Evolutionary conservation across 2,888 invertebrate species (phyloP).

Genomic region (Dolomedes plantarius): DNA sequence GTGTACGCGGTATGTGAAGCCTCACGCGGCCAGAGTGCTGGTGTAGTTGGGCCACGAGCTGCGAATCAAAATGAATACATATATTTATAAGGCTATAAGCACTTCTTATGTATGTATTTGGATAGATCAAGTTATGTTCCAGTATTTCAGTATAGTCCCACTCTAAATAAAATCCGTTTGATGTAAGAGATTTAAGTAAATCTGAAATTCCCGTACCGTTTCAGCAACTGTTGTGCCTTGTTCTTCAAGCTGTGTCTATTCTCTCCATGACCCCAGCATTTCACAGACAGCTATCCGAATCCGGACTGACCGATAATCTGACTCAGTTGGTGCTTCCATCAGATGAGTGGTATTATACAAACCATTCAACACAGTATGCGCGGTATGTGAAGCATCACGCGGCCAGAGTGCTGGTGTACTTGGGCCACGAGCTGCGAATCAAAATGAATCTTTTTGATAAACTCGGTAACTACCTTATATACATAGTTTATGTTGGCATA

Average conservation of each 20-base stretch:
- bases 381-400: slow-evolving; percentile 83
- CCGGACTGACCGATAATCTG: slow-evolving; percentile 81
- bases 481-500: neutral
- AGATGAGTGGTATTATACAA: slow-evolving; percentile 84
- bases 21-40: slow-evolving; percentile 82
- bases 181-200: too few relatives aligned
- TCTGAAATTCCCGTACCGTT: slow-evolving; percentile 65
- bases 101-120: too few relatives aligned
- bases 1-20: slow-evolving; percentile 82
- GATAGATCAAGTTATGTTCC: too few relatives aligned
- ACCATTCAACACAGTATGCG: slow-evolving; percentile 82
- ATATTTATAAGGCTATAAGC: too few relatives aligned
- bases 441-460: slow-evolving; percentile 81
- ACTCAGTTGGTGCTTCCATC: slow-evolving; percentile 82
- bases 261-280: slow-evolving; percentile 80
- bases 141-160: too few relatives aligned
- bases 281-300: slow-evolving; percentile 80
- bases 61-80: slow-evolving; percentile 81
- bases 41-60: slow-evolving; percentile 82
- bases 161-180: too few relatives aligned
- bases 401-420: slow-evolving; percentile 81
- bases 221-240: slow-evolving; percentile 82
- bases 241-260: slow-evolving; percentile 81
- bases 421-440: slow-evolving; percentile 81
- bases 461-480: slow-evolving; percentile 77